phyloP scores from a whole-genome alignment of 2,113 vertebrate genomes.

The Typhlomys cinereus region DNA sequence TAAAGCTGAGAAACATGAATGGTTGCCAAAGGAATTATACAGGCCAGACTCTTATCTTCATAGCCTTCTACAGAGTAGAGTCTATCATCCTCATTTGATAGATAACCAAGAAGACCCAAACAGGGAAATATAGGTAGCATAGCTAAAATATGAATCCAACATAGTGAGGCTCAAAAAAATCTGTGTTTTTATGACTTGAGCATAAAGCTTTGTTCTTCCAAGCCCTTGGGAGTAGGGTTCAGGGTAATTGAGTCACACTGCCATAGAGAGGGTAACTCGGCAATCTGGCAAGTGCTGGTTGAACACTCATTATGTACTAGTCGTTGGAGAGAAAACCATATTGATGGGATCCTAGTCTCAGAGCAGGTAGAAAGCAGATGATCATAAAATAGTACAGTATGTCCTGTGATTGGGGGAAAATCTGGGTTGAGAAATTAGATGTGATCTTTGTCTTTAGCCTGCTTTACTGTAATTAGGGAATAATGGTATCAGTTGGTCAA shows the following conservation, averaged over 20 bases:
- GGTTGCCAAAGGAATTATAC: background rate
- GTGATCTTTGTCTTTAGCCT: background rate
- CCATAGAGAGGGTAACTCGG: background rate
- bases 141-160: background rate
- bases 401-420: background rate
- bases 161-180: background rate
- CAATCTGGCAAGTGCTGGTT: background rate
- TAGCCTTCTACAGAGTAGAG: background rate
- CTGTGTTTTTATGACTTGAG: background rate
- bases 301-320: background rate
- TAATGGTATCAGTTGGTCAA: background rate
- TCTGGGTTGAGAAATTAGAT: background rate
- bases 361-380: background rate
- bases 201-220: background rate
- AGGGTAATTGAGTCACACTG: background rate
- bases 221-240: background rate
- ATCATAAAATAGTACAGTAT: background rate
- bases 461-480: background rate
- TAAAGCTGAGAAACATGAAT: background rate
- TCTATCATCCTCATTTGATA: background rate
- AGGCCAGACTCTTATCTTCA: background rate
- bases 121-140: background rate
- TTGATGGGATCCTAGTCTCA: background rate
- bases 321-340: background rate
- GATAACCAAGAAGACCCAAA: background rate